Percentiles rank a stretch among this genome's conserved stretches.
phyloP scores from a whole-genome alignment of 2,888 invertebrate species.

The Lasioglossum pauxillum region DNA sequence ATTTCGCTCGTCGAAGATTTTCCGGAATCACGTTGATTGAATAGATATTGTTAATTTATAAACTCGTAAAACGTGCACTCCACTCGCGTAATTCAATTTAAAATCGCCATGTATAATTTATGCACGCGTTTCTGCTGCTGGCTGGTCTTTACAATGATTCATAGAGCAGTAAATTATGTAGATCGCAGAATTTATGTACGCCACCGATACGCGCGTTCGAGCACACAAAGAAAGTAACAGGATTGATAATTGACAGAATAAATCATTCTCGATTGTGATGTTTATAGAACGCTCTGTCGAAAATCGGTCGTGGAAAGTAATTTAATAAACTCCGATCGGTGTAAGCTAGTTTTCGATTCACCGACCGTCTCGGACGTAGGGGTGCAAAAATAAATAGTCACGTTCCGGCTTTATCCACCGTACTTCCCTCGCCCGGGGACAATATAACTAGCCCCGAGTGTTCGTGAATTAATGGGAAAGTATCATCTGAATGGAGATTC shows the following conservation, averaged over 20 bases:
- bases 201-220: not conserved
- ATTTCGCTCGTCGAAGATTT: not conserved
- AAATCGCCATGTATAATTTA: not conserved
- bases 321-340: not conserved
- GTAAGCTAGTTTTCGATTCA: not conserved
- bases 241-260: not conserved
- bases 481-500: constrained; percentile 40
- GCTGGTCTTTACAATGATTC: not conserved
- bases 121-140: not conserved
- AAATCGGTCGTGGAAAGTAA: not conserved
- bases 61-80: not conserved
- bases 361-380: not conserved
- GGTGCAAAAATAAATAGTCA: constrained; percentile 52
- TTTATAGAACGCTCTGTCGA: not conserved
- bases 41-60: not conserved
- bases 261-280: not conserved
- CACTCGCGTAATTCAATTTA: not conserved
- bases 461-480: constrained; percentile 38
- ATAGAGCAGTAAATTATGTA: constrained; percentile 9
- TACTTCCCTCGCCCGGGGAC: not conserved
- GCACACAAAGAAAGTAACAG: not conserved
- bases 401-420: constrained; percentile 6
- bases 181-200: not conserved
- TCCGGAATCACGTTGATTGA: not conserved
- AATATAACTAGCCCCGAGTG: not conserved